Percentiles rank a stretch among this genome's conserved stretches.
Conservation (phyloP, 2,113 vertebrate genomes). For the Nannospalax galili region DNA sequence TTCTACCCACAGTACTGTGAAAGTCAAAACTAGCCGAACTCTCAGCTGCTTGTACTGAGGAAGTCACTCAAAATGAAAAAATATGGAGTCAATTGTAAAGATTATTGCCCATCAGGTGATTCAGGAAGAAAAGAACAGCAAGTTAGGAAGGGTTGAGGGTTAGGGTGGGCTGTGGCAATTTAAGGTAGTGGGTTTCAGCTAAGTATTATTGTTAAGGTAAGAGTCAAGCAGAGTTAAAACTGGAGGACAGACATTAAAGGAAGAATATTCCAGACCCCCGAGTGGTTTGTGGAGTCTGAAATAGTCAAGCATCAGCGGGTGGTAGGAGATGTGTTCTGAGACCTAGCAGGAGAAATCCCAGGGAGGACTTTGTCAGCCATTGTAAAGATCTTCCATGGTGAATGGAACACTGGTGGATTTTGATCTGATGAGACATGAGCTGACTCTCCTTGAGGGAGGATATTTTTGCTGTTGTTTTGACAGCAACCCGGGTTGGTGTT, state of each 20-base stretch:
- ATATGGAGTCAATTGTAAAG: not conserved
- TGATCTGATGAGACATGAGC: not conserved
- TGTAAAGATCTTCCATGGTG: not conserved
- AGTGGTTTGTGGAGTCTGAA: not conserved
- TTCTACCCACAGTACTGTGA: not conserved
- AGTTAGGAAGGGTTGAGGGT: not conserved
- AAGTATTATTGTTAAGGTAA: not conserved
- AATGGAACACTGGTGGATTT: not conserved
- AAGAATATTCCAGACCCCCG: not conserved
- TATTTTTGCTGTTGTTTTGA: not conserved
- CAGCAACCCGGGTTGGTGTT: not conserved
- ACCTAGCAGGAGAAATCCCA: not conserved
- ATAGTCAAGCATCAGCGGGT: not conserved
- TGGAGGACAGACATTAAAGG: not conserved
- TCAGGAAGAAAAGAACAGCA: not conserved
- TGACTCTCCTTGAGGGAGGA: not conserved
- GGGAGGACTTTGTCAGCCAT: not conserved
- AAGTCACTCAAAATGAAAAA: constrained; percentile 36
- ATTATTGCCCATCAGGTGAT: not conserved
- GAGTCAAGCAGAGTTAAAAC: not conserved
- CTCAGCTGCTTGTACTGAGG: not conserved
- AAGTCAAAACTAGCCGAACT: not conserved
- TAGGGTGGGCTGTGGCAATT: not conserved
- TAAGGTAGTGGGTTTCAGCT: not conserved
- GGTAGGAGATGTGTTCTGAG: not conserved